Evolutionary conservation across 2,113 vertebrate species (phyloP).

Genomic region (Puffinus mauretanicus): DNA sequence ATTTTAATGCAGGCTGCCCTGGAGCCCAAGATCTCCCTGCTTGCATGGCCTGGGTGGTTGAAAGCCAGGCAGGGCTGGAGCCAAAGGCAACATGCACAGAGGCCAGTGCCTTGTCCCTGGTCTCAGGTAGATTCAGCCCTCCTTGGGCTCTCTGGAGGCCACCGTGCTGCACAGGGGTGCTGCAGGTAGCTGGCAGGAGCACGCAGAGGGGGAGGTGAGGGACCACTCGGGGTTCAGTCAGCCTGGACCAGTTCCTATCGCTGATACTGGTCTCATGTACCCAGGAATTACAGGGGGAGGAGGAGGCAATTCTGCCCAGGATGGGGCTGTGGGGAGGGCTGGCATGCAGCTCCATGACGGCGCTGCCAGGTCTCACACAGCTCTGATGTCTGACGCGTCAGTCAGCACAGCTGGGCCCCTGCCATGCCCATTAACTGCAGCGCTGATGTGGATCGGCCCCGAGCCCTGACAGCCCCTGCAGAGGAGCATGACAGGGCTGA

Average conservation of each 20-base stretch:
- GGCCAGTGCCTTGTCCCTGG: accelerated
- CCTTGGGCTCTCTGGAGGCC: too few relatives aligned
- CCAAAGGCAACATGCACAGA: neutral
- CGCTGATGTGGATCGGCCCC: neutral
- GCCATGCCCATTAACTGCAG: neutral
- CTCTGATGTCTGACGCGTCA: slow-evolving; percentile 1
- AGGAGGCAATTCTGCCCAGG: neutral
- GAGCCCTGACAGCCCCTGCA: slow-evolving; percentile 7
- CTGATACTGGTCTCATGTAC: accelerated
- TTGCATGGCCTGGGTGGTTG: too few relatives aligned
- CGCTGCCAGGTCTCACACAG: slow-evolving; percentile 22
- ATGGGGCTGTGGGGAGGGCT: neutral
- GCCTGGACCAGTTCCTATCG: neutral
- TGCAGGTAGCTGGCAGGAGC: neutral
- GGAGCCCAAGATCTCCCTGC: neutral
- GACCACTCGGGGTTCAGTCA: accelerated
- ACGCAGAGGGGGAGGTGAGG: accelerated
- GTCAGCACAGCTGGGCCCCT: slow-evolving; percentile 5
- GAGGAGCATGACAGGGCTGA: neutral
- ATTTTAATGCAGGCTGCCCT: neutral
- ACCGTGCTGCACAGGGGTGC: accelerated
- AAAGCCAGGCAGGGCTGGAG: neutral
- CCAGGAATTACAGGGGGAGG: neutral
- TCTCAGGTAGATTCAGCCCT: neutral
- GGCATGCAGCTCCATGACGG: neutral